phyloP scores from a whole-genome alignment of 1,140 invertebrate genomes.

The Carposina sasakii region DNA sequence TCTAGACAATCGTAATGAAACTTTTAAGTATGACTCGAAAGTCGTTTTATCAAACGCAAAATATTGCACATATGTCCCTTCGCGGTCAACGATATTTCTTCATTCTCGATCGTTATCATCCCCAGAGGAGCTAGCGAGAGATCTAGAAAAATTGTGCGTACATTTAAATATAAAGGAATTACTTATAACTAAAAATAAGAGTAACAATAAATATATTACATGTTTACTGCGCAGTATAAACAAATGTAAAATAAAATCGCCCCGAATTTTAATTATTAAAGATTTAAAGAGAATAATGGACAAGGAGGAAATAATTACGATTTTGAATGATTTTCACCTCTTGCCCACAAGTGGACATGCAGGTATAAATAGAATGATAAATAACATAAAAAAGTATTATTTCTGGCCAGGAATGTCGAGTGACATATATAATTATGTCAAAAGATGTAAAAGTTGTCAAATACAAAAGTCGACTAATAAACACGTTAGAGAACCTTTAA shows the following conservation, averaged over 20 bases:
- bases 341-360: slow-evolving; percentile 29
- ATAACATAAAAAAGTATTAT: slow-evolving; percentile 28
- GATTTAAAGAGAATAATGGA: slow-evolving; percentile 1
- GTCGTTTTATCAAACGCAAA: background rate
- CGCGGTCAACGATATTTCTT: background rate
- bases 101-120: slow-evolving; percentile 2
- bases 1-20: background rate
- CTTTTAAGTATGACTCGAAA: background rate
- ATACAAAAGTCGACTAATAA: slow-evolving; percentile 23
- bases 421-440: slow-evolving; percentile 15
- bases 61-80: background rate
- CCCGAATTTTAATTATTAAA: background rate
- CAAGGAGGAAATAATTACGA: slow-evolving; percentile 15
- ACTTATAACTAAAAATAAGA: background rate
- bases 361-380: slow-evolving; percentile 26
- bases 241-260: background rate
- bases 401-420: slow-evolving; percentile 19
- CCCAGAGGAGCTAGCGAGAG: background rate
- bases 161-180: background rate
- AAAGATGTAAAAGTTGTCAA: slow-evolving; percentile 11
- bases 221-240: background rate
- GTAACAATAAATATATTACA: background rate
- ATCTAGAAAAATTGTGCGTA: background rate
- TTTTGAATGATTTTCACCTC: slow-evolving; percentile 31
- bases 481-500: slow-evolving; percentile 16